Evolutionary conservation across 2,888 invertebrate species (phyloP).

Genomic region (Pristionchus exspectatus): DNA sequence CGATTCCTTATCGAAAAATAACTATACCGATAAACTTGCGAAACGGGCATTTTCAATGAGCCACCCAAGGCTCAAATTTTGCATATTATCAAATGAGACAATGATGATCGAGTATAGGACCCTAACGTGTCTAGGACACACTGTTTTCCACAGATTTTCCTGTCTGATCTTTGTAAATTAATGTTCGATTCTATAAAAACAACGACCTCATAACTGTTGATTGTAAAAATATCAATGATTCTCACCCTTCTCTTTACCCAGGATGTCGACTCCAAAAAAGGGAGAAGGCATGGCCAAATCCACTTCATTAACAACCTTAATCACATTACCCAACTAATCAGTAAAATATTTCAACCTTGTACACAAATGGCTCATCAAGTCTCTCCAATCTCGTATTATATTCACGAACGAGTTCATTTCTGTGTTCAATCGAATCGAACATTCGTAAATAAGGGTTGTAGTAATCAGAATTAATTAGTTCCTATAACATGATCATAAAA

Average conservation of each 20-base stretch:
- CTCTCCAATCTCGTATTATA: not conserved
- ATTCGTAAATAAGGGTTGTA: not conserved
- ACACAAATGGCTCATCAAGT: not conserved
- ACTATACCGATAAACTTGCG: no score
- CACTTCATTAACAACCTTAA: not conserved
- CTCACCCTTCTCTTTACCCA: not conserved
- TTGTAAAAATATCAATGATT: not conserved
- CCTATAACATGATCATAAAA: not conserved
- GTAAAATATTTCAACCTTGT: not conserved
- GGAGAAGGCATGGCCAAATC: slow-evolving; percentile 10
- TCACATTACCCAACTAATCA: not conserved
- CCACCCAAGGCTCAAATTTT: no score
- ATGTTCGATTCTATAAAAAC: no score
- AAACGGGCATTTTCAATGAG: no score
- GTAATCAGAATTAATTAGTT: not conserved
- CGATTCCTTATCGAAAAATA: no score
- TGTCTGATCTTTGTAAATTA: no score
- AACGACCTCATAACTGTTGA: no score
- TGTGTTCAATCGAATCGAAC: not conserved
- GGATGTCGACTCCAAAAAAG: not conserved
- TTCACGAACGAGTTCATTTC: not conserved
- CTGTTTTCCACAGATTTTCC: no score
- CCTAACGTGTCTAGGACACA: no score
- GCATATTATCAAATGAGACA: no score
- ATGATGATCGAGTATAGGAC: no score